Conservation (phyloP, 1,140 invertebrate species). For the Episyrphus balteatus region DNA sequence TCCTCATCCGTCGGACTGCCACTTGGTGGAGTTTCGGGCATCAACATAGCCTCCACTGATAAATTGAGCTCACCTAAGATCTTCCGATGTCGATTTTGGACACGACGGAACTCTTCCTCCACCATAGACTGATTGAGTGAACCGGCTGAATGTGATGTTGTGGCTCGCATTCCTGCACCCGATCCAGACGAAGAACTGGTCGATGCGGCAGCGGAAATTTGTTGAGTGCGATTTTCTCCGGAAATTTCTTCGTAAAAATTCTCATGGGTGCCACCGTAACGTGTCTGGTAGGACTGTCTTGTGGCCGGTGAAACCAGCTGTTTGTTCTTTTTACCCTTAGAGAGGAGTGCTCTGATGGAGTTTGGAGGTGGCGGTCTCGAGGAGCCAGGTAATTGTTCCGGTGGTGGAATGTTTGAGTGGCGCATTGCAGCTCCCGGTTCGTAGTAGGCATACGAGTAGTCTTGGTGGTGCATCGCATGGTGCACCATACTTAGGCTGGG, state of each 20-base stretch:
- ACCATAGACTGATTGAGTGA: constrained; percentile 54
- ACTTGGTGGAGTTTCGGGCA: constrained; percentile 47
- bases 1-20: constrained; percentile 11
- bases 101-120: constrained; percentile 68
- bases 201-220: neutral
- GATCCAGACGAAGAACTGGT: constrained; percentile 12
- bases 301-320: constrained; percentile 22
- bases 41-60: constrained; percentile 77
- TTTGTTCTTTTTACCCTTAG: constrained; percentile 32
- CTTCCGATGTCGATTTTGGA: constrained; percentile 63
- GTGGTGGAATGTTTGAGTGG: constrained; percentile 49
- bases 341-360: constrained; percentile 32
- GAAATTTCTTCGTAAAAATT: constrained; percentile 82
- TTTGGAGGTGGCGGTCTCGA: constrained; percentile 32
- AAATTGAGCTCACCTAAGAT: constrained; percentile 77
- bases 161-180: constrained; percentile 2
- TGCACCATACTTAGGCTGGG: constrained; percentile 5
- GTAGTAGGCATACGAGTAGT: constrained; percentile 69
- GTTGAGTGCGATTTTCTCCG: constrained; percentile 27
- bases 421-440: constrained; percentile 47
- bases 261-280: constrained; percentile 54
- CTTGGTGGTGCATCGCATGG: constrained; percentile 15
- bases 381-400: constrained; percentile 30
- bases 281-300: constrained; percentile 25
- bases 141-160: constrained; percentile 26